Conservation (phyloP, 2,888 invertebrate species). For the Yponomeuta malinellus region DNA sequence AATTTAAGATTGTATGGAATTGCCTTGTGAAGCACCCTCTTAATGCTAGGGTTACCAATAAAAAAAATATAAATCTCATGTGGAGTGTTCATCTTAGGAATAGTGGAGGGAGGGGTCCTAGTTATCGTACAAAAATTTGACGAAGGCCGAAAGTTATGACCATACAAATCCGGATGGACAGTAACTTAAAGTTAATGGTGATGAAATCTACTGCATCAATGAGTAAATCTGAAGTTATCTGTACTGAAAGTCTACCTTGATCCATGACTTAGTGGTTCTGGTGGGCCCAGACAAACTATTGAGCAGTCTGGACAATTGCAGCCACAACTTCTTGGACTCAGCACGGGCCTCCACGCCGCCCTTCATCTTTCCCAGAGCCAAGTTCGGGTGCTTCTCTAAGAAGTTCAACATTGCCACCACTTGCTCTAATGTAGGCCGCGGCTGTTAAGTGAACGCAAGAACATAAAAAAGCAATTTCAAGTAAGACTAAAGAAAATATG, state of each 20-base stretch:
- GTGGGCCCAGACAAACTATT: constrained; percentile 58
- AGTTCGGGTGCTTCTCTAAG: constrained; percentile 59
- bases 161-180: too few species aligned
- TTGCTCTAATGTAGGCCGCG: constrained; percentile 62
- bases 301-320: constrained; percentile 50
- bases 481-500: not conserved
- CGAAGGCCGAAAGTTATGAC: too few species aligned
- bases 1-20: too few species aligned
- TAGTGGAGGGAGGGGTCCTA: too few species aligned
- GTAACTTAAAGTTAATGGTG: too few species aligned
- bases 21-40: too few species aligned
- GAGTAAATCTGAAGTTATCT: not conserved
- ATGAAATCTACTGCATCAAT: too few species aligned
- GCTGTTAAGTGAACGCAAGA: constrained; percentile 31
- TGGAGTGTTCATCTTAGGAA: too few species aligned
- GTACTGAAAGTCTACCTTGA: constrained; percentile 42
- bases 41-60: too few species aligned
- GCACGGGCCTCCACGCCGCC: constrained; percentile 55
- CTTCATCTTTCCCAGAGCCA: constrained; percentile 53
- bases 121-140: too few species aligned
- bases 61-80: too few species aligned
- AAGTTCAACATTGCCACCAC: constrained; percentile 62
- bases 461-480: not conserved
- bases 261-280: constrained; percentile 66
- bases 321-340: constrained; percentile 62